These are phyloP conservation scores for Diuraphis noxia DNA, from an alignment of 1,140 invertebrate species.

Conservation along the genomic window DNA sequence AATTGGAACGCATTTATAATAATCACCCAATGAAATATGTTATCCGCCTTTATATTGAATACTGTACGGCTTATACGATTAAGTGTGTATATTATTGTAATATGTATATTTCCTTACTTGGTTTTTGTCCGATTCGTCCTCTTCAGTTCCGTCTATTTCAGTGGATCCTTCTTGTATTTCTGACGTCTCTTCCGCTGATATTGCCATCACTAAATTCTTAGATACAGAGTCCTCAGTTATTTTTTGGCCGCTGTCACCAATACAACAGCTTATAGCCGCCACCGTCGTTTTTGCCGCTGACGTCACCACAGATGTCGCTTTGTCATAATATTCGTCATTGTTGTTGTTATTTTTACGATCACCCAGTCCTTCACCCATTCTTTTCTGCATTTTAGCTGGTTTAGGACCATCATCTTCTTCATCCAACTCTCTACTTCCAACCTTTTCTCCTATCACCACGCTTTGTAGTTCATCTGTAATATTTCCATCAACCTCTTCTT, in stretches of 20 bases:
- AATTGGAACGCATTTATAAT: neutral
- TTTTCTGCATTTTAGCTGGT: neutral
- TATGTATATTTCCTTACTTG: neutral
- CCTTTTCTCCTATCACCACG: no score
- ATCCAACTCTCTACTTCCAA: neutral
- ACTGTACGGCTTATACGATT: neutral
- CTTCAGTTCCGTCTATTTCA: neutral
- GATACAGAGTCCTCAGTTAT: no score
- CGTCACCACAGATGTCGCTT: neutral
- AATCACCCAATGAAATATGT: neutral
- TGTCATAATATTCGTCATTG: conserved; percentile 4
- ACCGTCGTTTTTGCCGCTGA: neutral
- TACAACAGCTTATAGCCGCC: neutral
- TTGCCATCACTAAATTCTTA: neutral
- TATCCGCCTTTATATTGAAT: neutral
- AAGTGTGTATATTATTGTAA: neutral
- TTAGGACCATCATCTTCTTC: neutral
- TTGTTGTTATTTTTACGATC: conserved; percentile 4
- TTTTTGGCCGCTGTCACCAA: neutral
- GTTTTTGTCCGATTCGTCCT: neutral
- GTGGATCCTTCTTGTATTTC: neutral
- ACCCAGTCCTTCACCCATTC: neutral
- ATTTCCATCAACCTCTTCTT: no score
- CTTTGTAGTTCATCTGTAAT: neutral
- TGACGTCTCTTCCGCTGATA: no score